Evolutionary conservation across 2,113 vertebrate species (phyloP).

Genomic region (Rhombomys opimus): DNA sequence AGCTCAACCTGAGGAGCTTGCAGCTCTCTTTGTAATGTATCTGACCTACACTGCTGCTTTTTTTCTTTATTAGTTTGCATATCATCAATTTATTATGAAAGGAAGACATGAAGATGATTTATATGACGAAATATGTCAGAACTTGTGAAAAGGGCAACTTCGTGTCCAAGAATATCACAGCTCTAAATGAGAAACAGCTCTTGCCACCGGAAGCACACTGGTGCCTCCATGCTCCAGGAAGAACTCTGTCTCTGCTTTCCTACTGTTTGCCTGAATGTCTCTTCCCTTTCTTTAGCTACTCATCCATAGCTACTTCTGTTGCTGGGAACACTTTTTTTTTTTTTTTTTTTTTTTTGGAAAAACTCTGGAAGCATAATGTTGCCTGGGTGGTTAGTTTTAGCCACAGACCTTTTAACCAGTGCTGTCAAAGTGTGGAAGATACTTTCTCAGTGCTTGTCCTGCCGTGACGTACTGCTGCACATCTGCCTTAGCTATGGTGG

Average conservation of each 20-base stretch:
- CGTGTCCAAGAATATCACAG: background rate
- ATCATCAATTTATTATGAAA: background rate
- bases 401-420: background rate
- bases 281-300: background rate
- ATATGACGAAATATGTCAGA: background rate
- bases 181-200: too few species aligned
- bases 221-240: background rate
- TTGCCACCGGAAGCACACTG: background rate
- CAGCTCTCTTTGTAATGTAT: background rate
- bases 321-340: background rate
- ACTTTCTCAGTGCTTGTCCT: background rate
- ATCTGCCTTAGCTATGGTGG: background rate
- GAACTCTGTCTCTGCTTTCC: background rate
- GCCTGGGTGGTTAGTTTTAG: background rate
- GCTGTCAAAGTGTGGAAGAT: background rate
- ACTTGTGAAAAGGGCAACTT: background rate
- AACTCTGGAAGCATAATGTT: background rate
- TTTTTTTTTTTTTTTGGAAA: background rate
- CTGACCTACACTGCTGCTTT: background rate
- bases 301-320: background rate
- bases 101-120: background rate
- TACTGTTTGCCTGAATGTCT: background rate
- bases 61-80: background rate
- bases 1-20: background rate
- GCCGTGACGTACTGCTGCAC: background rate